These are phyloP conservation scores for Mesoligia furuncula DNA, from an alignment of 2,888 invertebrate genomes.

Conservation along the genomic window DNA sequence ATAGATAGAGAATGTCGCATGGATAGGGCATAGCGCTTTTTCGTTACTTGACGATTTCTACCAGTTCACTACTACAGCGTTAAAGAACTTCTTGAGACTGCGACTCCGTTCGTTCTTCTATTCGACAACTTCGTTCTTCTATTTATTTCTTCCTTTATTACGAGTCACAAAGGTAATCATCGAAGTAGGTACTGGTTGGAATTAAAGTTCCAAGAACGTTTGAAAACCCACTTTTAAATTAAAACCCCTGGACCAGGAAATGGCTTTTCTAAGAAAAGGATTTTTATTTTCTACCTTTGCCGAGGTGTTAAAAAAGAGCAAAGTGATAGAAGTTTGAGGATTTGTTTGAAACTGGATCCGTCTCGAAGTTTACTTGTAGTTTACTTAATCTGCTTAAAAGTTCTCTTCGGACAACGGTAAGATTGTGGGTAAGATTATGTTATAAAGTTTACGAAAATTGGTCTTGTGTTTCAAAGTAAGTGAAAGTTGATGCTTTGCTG, in stretches of 20 bases:
- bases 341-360: conserved; percentile 26
- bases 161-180: no score
- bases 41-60: no score
- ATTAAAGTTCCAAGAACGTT: no score
- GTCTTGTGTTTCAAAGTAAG: conserved; percentile 29
- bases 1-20: no score
- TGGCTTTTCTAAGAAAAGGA: background rate
- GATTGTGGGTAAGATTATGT: conserved; percentile 35
- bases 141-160: no score
- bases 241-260: background rate
- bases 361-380: conserved; percentile 38
- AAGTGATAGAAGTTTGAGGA: conserved; percentile 18
- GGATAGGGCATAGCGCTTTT: no score
- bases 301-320: conserved; percentile 12
- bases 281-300: background rate
- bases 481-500: conserved; percentile 1
- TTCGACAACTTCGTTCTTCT: no score
- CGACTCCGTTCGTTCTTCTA: no score
- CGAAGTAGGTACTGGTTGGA: no score
- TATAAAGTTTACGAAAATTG: conserved; percentile 25
- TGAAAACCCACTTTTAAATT: conserved; percentile 15
- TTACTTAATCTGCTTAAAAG: conserved; percentile 25
- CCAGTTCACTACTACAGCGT: no score
- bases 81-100: no score
- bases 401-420: conserved; percentile 3